Evolutionary conservation across 2,113 vertebrate genomes (phyloP).

Genomic region (Callithrix jacchus): DNA sequence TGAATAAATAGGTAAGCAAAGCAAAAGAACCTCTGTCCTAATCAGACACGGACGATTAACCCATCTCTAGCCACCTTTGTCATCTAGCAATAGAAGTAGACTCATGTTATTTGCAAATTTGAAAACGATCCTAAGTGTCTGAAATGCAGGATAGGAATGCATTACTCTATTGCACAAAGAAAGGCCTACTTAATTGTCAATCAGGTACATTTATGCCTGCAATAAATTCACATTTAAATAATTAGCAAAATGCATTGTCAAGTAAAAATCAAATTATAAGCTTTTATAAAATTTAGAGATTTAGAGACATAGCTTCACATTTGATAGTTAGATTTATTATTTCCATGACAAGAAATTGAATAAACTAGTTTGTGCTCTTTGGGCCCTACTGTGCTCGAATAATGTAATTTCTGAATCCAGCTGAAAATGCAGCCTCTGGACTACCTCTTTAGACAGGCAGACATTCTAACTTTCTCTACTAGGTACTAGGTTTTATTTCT

Average conservation of each 20-base stretch:
- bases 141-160: not conserved
- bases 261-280: slow-evolving; percentile 48
- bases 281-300: not conserved
- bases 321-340: not conserved
- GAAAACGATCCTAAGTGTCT: not conserved
- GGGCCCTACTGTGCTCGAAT: not conserved
- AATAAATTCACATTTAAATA: slow-evolving; percentile 46
- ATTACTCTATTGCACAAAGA: not conserved
- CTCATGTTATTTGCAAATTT: not conserved
- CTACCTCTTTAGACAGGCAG: not conserved
- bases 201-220: not conserved
- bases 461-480: not conserved
- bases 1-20: not conserved
- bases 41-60: not conserved
- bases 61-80: not conserved
- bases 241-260: slow-evolving; percentile 27
- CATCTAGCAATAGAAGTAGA: not conserved
- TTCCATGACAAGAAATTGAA: not conserved
- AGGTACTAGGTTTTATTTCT: not conserved
- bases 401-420: not conserved
- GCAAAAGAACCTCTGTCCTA: not conserved
- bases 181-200: not conserved
- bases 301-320: not conserved
- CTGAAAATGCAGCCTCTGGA: not conserved
- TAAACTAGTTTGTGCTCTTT: not conserved